Percentiles rank a stretch among this genome's conserved stretches.
Conservation (phyloP, 2,888 invertebrate species). For the Endotricha flammealis region DNA sequence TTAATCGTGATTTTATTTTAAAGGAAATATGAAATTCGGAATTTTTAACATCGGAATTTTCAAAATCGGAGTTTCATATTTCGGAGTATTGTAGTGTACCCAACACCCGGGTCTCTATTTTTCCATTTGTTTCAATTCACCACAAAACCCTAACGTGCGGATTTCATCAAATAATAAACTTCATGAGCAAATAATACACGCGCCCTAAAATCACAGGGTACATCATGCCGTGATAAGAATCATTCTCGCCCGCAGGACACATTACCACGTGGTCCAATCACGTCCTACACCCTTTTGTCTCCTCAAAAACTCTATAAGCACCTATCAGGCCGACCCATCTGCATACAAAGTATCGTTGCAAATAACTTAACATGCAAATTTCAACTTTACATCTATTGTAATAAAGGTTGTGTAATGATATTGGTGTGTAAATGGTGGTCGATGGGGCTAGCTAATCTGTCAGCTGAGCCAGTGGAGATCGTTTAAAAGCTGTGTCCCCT, state of each 20-base stretch:
- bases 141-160: background rate
- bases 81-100: too few species aligned
- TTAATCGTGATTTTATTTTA: too few species aligned
- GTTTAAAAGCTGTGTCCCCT: slow-evolving; percentile 71
- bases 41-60: too few species aligned
- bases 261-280: slow-evolving; percentile 61
- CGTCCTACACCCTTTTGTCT: slow-evolving; percentile 49
- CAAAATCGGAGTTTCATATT: too few species aligned
- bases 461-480: slow-evolving; percentile 72
- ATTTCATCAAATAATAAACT: background rate
- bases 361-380: slow-evolving; percentile 14
- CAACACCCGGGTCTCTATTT: too few species aligned
- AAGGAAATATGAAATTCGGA: too few species aligned
- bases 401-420: slow-evolving; percentile 15
- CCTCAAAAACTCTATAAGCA: slow-evolving; percentile 69
- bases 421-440: slow-evolving; percentile 36
- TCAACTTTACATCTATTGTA: slow-evolving; percentile 20
- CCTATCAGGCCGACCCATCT: slow-evolving; percentile 60
- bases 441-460: slow-evolving; percentile 70
- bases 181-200: background rate
- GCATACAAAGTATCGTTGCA: slow-evolving; percentile 27
- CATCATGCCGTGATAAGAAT: slow-evolving; percentile 19
- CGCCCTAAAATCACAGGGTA: slow-evolving; percentile 7
- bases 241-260: slow-evolving; percentile 38
- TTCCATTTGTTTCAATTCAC: background rate